These are phyloP conservation scores for Onchidella celtica DNA, from an alignment of 2,888 invertebrate species.

Conservation along the genomic window DNA sequence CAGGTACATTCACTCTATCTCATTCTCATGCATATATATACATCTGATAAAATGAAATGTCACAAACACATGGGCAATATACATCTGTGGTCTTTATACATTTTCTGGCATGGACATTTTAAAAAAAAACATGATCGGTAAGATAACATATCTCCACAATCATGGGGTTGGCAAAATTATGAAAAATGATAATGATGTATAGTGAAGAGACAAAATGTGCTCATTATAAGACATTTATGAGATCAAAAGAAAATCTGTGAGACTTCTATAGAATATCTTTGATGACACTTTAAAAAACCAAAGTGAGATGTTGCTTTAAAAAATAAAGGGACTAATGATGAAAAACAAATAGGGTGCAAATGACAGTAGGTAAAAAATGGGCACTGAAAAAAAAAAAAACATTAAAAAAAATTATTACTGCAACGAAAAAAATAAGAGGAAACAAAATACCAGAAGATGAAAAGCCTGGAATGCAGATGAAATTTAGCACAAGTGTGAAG, in stretches of 20 bases:
- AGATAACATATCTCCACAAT: no score
- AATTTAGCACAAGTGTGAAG: not conserved
- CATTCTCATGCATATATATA: no score
- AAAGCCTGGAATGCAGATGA: constrained; percentile 11
- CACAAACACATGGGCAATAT: no score
- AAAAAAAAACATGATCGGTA: no score
- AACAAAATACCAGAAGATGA: not conserved
- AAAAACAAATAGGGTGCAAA: not conserved
- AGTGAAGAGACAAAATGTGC: not conserved
- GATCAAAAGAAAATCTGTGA: not conserved
- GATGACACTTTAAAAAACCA: not conserved
- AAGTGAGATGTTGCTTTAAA: no score
- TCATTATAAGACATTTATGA: not conserved
- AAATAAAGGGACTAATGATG: not conserved
- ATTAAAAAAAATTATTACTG: not conserved
- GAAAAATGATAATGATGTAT: no score
- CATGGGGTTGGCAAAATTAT: no score
- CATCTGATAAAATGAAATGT: no score
- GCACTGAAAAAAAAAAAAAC: not conserved
- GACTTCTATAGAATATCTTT: not conserved
- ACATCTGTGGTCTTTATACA: no score
- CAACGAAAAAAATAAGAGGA: not conserved
- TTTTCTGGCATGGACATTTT: no score
- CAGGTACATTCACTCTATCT: no score
- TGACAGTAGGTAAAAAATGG: not conserved